phyloP scores from a whole-genome alignment of 1,140 invertebrate genomes.

The Calephelis virginiensis region DNA sequence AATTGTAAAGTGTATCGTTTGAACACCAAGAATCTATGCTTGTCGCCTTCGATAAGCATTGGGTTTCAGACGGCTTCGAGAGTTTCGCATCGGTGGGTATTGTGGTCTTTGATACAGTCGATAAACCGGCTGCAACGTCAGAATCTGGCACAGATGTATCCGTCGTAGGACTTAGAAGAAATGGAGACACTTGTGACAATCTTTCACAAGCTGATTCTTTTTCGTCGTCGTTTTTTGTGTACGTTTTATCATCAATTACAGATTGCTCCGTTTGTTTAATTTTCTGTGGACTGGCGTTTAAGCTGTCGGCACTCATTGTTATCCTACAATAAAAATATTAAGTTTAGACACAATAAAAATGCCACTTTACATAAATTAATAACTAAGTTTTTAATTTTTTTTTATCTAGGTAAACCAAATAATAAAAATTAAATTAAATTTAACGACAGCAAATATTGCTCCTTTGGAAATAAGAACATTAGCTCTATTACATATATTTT shows the following conservation, averaged over 20 bases:
- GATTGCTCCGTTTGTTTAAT: slow-evolving; percentile 34
- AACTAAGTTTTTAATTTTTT: too few species aligned
- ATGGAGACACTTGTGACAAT: slow-evolving; percentile 67
- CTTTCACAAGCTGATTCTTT: slow-evolving; percentile 59
- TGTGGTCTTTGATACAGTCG: slow-evolving; percentile 66
- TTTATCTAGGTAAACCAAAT: too few species aligned
- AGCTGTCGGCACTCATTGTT: slow-evolving; percentile 74
- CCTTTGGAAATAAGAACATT: too few species aligned
- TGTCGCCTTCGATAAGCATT: slow-evolving; percentile 77
- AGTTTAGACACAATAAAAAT: not conserved
- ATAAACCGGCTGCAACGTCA: slow-evolving; percentile 54
- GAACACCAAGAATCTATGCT: slow-evolving; percentile 82
- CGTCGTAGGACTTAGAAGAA: slow-evolving; percentile 62
- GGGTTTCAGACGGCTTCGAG: slow-evolving; percentile 68
- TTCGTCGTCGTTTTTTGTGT: slow-evolving; percentile 55
- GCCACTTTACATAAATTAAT: too few species aligned
- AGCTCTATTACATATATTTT: not conserved
- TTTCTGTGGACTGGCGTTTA: slow-evolving; percentile 63
- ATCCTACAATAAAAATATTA: slow-evolving; percentile 46
- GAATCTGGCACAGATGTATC: slow-evolving; percentile 62
- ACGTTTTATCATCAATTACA: slow-evolving; percentile 56
- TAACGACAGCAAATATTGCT: too few species aligned
- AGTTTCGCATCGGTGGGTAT: slow-evolving; percentile 67
- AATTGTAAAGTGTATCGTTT: slow-evolving; percentile 81
- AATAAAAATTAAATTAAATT: too few species aligned